Evolutionary conservation across 2,113 vertebrate species (phyloP).

Genomic region (Kryptolebias marmoratus): DNA sequence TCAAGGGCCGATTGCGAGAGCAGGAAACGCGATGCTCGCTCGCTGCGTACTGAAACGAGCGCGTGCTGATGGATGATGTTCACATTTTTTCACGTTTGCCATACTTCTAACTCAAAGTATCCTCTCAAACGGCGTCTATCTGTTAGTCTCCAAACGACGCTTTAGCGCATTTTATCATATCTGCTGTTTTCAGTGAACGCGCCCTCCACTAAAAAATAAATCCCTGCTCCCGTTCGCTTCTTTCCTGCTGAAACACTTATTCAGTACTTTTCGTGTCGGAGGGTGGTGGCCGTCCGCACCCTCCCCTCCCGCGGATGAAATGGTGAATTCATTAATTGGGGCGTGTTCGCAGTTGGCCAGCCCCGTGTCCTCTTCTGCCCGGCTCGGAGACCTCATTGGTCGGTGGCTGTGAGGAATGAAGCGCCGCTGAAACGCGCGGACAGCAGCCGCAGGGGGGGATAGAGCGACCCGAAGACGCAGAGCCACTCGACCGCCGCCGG

Average conservation of each 20-base stretch:
- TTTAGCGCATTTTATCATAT: background rate
- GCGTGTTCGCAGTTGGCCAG: conserved; percentile 61
- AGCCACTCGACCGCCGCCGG: conserved; percentile 12
- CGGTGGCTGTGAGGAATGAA: conserved; percentile 61
- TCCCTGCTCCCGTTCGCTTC: background rate
- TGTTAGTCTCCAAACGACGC: background rate
- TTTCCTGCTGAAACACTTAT: background rate
- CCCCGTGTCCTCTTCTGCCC: conserved; percentile 13
- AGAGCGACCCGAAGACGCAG: conserved; percentile 33
- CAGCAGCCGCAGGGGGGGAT: conserved; percentile 23
- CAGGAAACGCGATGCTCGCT: background rate
- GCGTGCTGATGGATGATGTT: background rate
- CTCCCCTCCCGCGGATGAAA: conserved; percentile 9
- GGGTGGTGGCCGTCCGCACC: conserved; percentile 1
- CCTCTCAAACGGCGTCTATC: background rate
- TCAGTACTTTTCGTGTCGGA: background rate
- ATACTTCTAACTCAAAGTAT: background rate
- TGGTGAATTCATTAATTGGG: conserved; percentile 10
- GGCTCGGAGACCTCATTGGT: conserved; percentile 59
- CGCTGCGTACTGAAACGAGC: background rate
- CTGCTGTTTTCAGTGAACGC: background rate
- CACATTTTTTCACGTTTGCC: background rate
- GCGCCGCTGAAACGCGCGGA: conserved; percentile 55
- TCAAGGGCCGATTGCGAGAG: background rate
- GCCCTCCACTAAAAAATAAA: background rate